Base-by-base conservation (phyloP, 1,140 invertebrate genomes). In the Samia ricini region DNA sequence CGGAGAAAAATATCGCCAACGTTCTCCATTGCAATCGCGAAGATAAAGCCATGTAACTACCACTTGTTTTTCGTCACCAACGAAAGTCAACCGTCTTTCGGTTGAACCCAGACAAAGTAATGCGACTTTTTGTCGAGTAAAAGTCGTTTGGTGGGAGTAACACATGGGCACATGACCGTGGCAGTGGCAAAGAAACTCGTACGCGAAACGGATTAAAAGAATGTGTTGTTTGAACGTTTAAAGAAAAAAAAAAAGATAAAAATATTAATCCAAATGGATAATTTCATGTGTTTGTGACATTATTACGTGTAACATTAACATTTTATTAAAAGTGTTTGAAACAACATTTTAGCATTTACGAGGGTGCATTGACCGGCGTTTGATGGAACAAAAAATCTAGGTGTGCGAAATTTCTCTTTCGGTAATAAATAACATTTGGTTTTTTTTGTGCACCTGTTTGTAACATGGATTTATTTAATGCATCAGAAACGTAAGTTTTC, bases 351-450 rank as follows among this genome's bases (percentile, higher is more conserved):
- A 42, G n/a, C 33, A 42, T 42, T 42, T 15, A 24, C 10, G n/a
- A n/a, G 22, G n/a, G 52, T 24, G 52, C 20, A 23, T 55, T 55
- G 52, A 55, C 52, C 20, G 21, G 20, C 19, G 22, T 22, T 55
- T 42, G 33, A 42, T 15, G 7, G 33, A 12, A 15, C 33, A 42
- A 8, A 23, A 55, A 24, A 55, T 24, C 52, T 55, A 24, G 52
- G 52, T 63, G 55, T 24, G 59, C 42, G 57, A 61, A 62, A 57
- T 65, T 65, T 65, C 63, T 60, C 63, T 61, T 65, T 65, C 48
- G 21, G 4, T 19, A 24, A 24, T 23, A 21, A 24, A 24, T 23
- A 21, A 57, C 54, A 42, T 60, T 65, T 49, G 63, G 56, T 60
- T 65, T 65, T 65, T 51, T 57, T 56, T 54, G 6, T 42, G 12